Evolutionary conservation across 1,140 invertebrate genomes (phyloP).

Genomic region (Drosophila mauritiana): DNA sequence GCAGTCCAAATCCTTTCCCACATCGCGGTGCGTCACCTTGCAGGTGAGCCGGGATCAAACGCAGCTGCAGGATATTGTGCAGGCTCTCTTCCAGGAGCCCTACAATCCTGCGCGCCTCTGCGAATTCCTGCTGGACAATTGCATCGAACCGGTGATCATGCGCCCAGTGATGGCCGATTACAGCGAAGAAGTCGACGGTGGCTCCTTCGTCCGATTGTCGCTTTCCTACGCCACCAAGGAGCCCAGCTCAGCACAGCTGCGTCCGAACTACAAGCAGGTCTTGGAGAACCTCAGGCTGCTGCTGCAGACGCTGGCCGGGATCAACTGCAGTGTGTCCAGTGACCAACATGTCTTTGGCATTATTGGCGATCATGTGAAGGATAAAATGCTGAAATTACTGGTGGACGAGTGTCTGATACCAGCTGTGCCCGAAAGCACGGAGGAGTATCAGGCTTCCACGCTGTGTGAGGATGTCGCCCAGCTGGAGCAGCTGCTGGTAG

Average conservation of each 20-base stretch:
- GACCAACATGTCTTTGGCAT: slow-evolving; percentile 87
- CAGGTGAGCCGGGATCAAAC: slow-evolving; percentile 69
- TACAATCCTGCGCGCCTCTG: slow-evolving; percentile 72
- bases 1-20: slow-evolving; percentile 74
- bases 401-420: slow-evolving; percentile 90
- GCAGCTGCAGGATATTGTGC: slow-evolving; percentile 73
- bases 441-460: slow-evolving; percentile 88
- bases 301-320: slow-evolving; percentile 87
- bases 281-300: slow-evolving; percentile 87
- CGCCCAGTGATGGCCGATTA: slow-evolving; percentile 75
- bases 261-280: slow-evolving; percentile 86
- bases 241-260: slow-evolving; percentile 30
- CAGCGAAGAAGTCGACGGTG: slow-evolving; percentile 42
- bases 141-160: slow-evolving; percentile 73
- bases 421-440: slow-evolving; percentile 90
- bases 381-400: slow-evolving; percentile 88
- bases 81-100: slow-evolving; percentile 74
- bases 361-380: slow-evolving; percentile 87
- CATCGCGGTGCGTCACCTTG: slow-evolving; percentile 73
- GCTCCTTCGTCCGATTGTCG: slow-evolving; percentile 40
- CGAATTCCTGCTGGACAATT: slow-evolving; percentile 74
- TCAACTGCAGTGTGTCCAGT: slow-evolving; percentile 86
- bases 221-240: slow-evolving; percentile 77
- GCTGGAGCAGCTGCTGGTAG: slow-evolving; percentile 88
- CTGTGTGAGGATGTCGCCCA: slow-evolving; percentile 88